These are phyloP conservation scores for Drosophila rufa DNA, from an alignment of 1,140 invertebrate species.

Conservation along the genomic window DNA sequence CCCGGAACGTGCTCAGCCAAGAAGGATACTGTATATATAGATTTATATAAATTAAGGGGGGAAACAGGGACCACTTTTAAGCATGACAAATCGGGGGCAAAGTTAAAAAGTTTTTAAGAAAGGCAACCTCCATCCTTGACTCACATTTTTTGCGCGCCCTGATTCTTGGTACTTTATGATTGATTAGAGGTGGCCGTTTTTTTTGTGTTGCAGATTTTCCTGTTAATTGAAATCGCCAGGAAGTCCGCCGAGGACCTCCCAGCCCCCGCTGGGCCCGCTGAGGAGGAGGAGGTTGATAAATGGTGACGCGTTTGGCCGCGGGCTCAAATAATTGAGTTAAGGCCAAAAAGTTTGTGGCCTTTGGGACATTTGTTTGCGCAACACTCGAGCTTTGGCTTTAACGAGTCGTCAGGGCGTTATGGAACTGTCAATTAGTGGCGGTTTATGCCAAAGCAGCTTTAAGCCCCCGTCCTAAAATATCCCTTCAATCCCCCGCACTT, in stretches of 20 bases:
- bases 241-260: conserved; percentile 3
- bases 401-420: conserved; percentile 61
- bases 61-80: conserved; percentile 38
- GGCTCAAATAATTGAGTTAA: conserved; percentile 58
- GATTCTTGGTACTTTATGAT: conserved; percentile 45
- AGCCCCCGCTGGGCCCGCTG: neutral
- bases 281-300: conserved; percentile 49
- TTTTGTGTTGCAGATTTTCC: conserved; percentile 21
- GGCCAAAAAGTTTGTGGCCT: conserved; percentile 43
- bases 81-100: conserved; percentile 36
- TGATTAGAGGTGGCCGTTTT: conserved; percentile 56
- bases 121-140: conserved; percentile 11
- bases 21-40: neutral
- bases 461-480: conserved; percentile 25
- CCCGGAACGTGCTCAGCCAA: conserved; percentile 22
- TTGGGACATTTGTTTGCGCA: conserved; percentile 68
- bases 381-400: conserved; percentile 71
- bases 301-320: conserved; percentile 39
- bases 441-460: conserved; percentile 60
- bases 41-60: conserved; percentile 1
- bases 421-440: conserved; percentile 80
- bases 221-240: conserved; percentile 68
- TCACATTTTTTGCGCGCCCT: conserved; percentile 1
- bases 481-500: neutral
- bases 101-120: conserved; percentile 47